A percentile compares a stretch with the other conserved stretches of the same genome.
These are phyloP conservation scores for Micrasema minimum DNA, from an alignment of 1,140 invertebrate genomes.

Conservation along the genomic window DNA sequence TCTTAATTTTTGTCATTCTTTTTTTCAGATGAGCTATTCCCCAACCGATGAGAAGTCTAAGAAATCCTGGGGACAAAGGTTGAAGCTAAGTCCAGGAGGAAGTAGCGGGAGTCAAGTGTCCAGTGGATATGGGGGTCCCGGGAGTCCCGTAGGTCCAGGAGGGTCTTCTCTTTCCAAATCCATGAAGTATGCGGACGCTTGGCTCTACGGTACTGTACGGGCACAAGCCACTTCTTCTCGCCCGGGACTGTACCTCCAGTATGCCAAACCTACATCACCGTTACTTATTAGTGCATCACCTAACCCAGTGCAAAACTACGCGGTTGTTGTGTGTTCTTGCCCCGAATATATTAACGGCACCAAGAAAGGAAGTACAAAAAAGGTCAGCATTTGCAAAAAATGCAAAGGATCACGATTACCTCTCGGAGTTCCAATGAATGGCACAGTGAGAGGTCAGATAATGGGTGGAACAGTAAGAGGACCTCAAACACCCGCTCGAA, in stretches of 20 bases:
- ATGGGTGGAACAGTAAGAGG: conserved; percentile 70
- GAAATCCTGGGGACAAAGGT: conserved; percentile 64
- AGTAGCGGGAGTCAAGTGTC: background rate
- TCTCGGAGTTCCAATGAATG: conserved; percentile 70
- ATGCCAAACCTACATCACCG: conserved; percentile 68
- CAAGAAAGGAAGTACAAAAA: conserved; percentile 74
- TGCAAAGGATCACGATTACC: conserved; percentile 80
- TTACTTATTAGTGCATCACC: conserved; percentile 66
- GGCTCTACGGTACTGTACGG: conserved; percentile 81
- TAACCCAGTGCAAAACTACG: conserved; percentile 68
- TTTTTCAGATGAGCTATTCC: conserved; percentile 52
- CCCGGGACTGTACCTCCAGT: conserved; percentile 65
- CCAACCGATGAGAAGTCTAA: conserved; percentile 61
- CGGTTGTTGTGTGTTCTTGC: conserved; percentile 80
- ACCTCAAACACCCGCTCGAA: conserved; percentile 59
- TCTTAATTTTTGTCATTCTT: conserved; percentile 18
- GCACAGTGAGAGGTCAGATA: conserved; percentile 65
- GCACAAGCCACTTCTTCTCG: conserved; percentile 65
- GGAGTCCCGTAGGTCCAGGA: conserved; percentile 64
- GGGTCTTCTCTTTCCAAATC: conserved; percentile 76
- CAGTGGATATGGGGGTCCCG: conserved; percentile 56
- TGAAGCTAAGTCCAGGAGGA: conserved; percentile 58
- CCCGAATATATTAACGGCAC: conserved; percentile 79
- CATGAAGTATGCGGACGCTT: conserved; percentile 85
- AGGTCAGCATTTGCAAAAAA: conserved; percentile 79